A percentile compares a stretch with the other conserved stretches of the same genome.
Conservation (phyloP, 2,113 vertebrate genomes). For the Pitta sordida region DNA sequence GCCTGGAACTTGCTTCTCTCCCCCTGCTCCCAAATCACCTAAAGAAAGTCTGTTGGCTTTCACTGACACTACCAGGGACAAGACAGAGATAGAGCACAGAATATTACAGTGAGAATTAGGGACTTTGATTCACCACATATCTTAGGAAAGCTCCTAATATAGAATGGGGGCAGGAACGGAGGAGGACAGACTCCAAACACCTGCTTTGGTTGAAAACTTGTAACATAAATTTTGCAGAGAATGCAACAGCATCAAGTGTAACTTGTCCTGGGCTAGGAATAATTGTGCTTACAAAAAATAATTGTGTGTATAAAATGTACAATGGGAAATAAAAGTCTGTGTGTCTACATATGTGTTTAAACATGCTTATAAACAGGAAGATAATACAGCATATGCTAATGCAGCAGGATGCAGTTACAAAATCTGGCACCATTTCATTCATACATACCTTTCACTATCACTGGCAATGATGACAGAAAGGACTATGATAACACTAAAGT, state of each 20-base stretch:
- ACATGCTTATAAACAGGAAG: background rate
- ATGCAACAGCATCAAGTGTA: background rate
- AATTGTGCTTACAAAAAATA: background rate
- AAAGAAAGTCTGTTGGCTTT: background rate
- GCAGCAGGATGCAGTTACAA: background rate
- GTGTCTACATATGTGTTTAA: background rate
- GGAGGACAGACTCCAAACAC: background rate
- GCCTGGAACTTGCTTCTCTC: background rate
- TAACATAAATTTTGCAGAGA: background rate
- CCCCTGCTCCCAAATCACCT: background rate
- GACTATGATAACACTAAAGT: background rate
- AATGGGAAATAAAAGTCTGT: background rate
- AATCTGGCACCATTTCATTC: background rate
- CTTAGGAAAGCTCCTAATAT: background rate
- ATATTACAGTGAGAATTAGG: background rate
- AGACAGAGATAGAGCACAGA: background rate
- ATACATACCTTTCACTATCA: background rate
- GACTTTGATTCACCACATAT: background rate
- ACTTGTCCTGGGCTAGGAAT: background rate
- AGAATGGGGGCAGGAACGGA: background rate
- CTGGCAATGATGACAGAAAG: background rate
- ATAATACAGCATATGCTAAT: background rate
- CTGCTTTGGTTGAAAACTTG: background rate
- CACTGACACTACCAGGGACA: background rate
- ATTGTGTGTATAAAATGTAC: fast-evolving